These are phyloP conservation scores for Camponotus vicinus DNA, from an alignment of 1,140 invertebrate species.

Conservation along the genomic window DNA sequence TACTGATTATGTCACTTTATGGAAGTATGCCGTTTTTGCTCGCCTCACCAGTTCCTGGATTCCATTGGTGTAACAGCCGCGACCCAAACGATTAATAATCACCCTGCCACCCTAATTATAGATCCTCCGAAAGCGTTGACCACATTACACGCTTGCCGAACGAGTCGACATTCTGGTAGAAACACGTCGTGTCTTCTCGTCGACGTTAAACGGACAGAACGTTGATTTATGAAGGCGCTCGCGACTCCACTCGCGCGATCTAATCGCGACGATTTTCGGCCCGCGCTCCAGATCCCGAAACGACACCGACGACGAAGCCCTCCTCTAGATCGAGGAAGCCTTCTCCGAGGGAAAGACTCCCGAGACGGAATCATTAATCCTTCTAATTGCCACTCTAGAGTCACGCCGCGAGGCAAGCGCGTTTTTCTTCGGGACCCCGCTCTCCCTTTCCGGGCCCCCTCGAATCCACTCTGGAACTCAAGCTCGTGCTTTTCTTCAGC, in stretches of 20 bases:
- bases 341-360: slow-evolving; percentile 8
- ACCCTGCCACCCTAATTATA: slow-evolving; percentile 38
- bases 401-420: slow-evolving; percentile 61
- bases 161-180: slow-evolving; percentile 28
- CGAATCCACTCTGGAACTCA: not conserved
- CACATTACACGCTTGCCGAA: slow-evolving; percentile 38
- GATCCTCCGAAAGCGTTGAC: slow-evolving; percentile 23
- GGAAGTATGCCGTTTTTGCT: not conserved
- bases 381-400: slow-evolving; percentile 79
- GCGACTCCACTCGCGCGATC: slow-evolving; percentile 37
- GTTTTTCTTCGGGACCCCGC: slow-evolving; percentile 67
- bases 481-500: slow-evolving; percentile 51
- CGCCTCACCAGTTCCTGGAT: not conserved
- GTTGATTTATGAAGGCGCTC: slow-evolving; percentile 78
- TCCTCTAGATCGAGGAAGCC: not conserved
- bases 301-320: not conserved
- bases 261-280: slow-evolving; percentile 70
- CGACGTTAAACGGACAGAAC: slow-evolving; percentile 74
- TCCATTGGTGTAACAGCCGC: not conserved
- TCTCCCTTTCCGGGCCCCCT: not conserved
- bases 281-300: not conserved
- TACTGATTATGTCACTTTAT: slow-evolving; percentile 3
- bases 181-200: slow-evolving; percentile 15
- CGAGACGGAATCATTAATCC: slow-evolving; percentile 79
- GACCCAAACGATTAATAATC: slow-evolving; percentile 48